phyloP scores from a whole-genome alignment of 2,113 vertebrate genomes.

The Eulacestoma nigropectus region DNA sequence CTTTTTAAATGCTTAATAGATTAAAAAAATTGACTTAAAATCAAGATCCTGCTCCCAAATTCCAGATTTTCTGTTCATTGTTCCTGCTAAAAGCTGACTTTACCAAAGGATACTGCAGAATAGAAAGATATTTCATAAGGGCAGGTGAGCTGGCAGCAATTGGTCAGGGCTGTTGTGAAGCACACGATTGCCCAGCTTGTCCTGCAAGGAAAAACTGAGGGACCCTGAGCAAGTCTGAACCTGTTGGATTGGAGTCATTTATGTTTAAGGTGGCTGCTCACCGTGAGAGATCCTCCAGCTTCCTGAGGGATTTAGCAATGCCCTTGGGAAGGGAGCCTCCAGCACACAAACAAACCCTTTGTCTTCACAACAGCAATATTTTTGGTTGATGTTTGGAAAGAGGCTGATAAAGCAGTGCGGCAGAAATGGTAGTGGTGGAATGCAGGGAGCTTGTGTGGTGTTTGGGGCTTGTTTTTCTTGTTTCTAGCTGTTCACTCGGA shows the following conservation, averaged over 20 bases:
- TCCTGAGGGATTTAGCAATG: neutral
- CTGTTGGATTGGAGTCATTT: neutral
- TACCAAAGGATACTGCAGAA: neutral
- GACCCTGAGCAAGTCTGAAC: neutral
- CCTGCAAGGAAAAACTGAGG: neutral
- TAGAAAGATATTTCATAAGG: neutral
- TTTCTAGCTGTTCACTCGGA: neutral
- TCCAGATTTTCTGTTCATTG: neutral
- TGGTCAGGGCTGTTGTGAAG: neutral
- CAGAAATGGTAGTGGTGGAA: neutral
- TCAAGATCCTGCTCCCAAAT: neutral
- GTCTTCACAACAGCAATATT: neutral
- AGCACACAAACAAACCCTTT: neutral
- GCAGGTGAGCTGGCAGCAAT: neutral
- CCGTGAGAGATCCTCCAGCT: neutral
- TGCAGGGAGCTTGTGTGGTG: neutral
- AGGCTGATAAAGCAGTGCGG: neutral
- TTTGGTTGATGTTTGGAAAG: neutral
- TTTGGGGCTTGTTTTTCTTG: fast-evolving
- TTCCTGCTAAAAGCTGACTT: neutral
- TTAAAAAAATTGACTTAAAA: neutral
- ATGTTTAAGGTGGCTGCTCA: neutral
- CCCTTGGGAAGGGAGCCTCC: neutral
- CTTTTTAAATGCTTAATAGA: neutral
- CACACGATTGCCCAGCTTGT: neutral